Evolutionary conservation across 2,888 invertebrate species (phyloP).

Genomic region (Furcula furcula): DNA sequence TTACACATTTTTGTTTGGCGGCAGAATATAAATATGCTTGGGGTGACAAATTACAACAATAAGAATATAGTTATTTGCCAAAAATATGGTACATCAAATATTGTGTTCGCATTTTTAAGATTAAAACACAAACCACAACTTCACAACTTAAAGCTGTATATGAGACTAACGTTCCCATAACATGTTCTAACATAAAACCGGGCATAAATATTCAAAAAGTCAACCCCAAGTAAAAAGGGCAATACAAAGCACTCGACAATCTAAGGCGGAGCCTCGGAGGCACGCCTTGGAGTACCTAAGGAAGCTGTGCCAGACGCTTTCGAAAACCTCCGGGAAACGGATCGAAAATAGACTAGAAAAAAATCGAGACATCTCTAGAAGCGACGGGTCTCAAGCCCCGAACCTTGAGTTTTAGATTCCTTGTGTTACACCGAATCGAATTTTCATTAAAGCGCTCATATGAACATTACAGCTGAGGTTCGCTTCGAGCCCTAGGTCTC

Average conservation of each 20-base stretch:
- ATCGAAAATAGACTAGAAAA: conserved; percentile 77
- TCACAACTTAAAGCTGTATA: no score
- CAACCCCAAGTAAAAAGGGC: conserved; percentile 38
- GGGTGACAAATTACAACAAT: no score
- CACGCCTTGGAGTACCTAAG: conserved; percentile 58
- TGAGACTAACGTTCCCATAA: no score
- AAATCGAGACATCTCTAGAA: conserved; percentile 78
- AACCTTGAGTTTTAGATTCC: conserved; percentile 49
- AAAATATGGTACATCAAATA: no score
- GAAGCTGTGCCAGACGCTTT: conserved; percentile 73
- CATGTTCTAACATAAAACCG: conserved; percentile 11
- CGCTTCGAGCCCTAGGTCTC: no score
- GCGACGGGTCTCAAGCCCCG: conserved; percentile 69
- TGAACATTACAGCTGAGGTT: no score
- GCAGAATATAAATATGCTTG: no score
- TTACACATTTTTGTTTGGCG: no score
- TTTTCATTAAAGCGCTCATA: no score
- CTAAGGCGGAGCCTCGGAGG: conserved; percentile 44
- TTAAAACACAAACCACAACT: no score
- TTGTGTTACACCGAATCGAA: conserved; percentile 46
- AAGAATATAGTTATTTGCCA: no score
- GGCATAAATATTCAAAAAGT: conserved; percentile 29
- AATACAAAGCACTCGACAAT: conserved; percentile 31
- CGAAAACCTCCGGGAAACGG: conserved; percentile 67
- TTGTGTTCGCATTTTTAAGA: no score